Conservation (phyloP, 2,797 vertebrate species). For the Ispidina lecontei region DNA sequence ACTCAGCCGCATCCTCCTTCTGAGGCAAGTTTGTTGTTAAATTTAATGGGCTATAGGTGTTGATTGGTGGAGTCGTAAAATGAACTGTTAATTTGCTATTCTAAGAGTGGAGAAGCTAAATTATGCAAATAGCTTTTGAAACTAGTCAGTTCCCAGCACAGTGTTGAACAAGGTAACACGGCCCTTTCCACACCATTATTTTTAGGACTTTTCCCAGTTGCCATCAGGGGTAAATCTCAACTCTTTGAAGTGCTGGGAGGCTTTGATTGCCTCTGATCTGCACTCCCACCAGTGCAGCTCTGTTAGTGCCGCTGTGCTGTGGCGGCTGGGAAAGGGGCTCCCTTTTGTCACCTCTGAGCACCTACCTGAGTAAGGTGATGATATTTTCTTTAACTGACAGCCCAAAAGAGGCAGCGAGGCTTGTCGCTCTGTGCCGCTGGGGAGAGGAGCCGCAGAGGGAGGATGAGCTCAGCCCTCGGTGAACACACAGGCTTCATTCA, state of each 20-base stretch:
- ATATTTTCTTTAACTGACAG: not conserved
- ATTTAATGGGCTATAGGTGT: conserved; percentile 78
- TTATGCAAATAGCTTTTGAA: conserved; percentile 77
- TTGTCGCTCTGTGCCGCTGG: fast-evolving
- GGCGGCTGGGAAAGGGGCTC: not conserved
- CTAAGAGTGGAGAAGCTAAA: conserved; percentile 66
- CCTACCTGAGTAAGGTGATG: not conserved
- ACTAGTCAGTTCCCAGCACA: conserved; percentile 8
- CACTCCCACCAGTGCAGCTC: not conserved
- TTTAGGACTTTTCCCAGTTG: not conserved
- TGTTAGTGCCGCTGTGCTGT: not conserved
- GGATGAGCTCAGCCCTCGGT: fast-evolving
- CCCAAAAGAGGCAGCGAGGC: not conserved
- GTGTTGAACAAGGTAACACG: not conserved
- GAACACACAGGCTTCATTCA: not conserved
- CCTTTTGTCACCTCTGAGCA: not conserved
- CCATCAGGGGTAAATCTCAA: not conserved
- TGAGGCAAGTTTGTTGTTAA: conserved; percentile 71
- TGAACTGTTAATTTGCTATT: conserved; percentile 81
- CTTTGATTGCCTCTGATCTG: not conserved
- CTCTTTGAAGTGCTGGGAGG: not conserved
- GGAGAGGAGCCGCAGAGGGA: not conserved
- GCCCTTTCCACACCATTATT: not conserved
- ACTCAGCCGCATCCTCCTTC: conserved; percentile 45
- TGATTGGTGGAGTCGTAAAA: conserved; percentile 79